Evolutionary conservation across 2,888 invertebrate genomes (phyloP), one percentile per base, ranked within the genome.

Genomic region (Dicranocentrus wangi): DNA sequence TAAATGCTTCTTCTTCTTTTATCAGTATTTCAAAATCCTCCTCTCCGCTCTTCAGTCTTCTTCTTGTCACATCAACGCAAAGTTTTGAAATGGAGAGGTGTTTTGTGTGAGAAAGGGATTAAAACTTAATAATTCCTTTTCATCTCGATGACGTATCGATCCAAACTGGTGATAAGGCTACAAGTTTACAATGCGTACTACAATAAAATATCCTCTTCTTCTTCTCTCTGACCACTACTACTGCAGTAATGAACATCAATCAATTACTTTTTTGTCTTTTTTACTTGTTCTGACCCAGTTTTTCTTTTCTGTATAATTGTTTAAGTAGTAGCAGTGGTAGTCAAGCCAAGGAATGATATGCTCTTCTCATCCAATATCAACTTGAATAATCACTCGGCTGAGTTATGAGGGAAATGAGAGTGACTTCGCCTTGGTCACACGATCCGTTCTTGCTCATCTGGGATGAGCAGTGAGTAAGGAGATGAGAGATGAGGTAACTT

Each of bases 231-330:
- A 32, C 32, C 32, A 32, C 32, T 3, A 5, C n/a, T 47, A 47
- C 5, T 39, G 76, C 61, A 77, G 69, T 77, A 69, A 77, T 77
- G 76, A 77, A 69, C 76, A 77, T 77, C 76, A 77, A 77, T 77
- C 76, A 77, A 77, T 77, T 77, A 77, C 76, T 77, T 61, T 47
- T 77, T 61, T 47, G 75, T 58, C 25, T 68, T 76, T 32, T 78
- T 63, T 78, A 77, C 77, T 70, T 78, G 77, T 78, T 61, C 55
- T 78, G 77, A 78, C 77, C 77, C 77, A 78, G 77, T 78, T 78
- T 70, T 69, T n/a, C n/a, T n/a, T 63, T 17, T 32, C 25, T 70
- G 70, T 78, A 78, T 78, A 70, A 78, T 70, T 70, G 70, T 70
- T 70, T 61, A 43, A 68, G 19, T 23, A 65, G 65, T 32, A 13